Evolutionary conservation across 1,140 invertebrate genomes (phyloP), one percentile per base, ranked within the genome.

Genomic region (Piezodorus guildinii): DNA sequence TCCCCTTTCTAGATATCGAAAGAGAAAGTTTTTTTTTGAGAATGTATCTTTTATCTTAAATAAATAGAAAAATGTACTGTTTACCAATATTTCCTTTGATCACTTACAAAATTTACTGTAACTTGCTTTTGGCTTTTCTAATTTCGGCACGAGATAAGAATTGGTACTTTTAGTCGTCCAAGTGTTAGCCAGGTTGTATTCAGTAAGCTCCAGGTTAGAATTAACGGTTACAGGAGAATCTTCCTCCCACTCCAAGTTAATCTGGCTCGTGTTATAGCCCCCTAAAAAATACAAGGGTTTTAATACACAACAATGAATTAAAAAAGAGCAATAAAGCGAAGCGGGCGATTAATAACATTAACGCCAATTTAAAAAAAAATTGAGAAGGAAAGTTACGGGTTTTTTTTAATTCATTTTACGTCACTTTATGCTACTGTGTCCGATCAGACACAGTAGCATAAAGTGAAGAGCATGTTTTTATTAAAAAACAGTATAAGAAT

Each of bases 251-350:
- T 83, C 78, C 6, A 92, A 70, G 34, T 81, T 74, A 69, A 92
- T 78, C 67, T 90, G 85, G 16, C 82, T 82, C 1, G 84, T 81
- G 69, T 88, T 89, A 71, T 90, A 84, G 69, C 86, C 88, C 88
- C 88, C 85, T 88, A 73, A 30, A 65, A 65, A 44, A 60, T 17
- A 62, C 66, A 68, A 39, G 12, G 34, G 12, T 4, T n/a, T 39
- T 39, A 39, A 39, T 39, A 12, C 6, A 10, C 6, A 39, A 39
- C 12, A 39, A 39, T 39, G 1, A 39, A 30, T 30, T 30, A 30
- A 30, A 4, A 30, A 3, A 30, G 8, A 30, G 8, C 27, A 30
- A 4, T 3, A 4, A 3, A 30, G 27, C 27, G 8, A 30, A 30
- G 8, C 8, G 8, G 27, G 27, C 8, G 8, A 30, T 30, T n/a